Evolutionary conservation across 2,797 vertebrate species (phyloP), one percentile per base, ranked within the genome.

Genomic region (Cuculus canorus): DNA sequence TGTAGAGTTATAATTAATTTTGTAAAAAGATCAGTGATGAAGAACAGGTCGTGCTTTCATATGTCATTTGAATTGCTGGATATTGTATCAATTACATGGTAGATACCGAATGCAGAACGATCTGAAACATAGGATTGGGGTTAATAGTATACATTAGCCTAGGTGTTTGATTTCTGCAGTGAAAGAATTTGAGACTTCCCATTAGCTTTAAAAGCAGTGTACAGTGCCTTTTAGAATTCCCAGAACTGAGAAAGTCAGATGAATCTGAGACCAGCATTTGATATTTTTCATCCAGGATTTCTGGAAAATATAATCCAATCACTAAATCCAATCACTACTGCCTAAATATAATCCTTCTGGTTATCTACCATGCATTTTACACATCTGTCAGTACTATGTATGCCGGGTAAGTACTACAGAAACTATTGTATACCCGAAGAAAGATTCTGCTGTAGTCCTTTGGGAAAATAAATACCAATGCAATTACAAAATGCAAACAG

Each of bases 401-500:
- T 86, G 59, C 33, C 47, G 47, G 4, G 43, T 64, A 59, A 68
- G 56, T 30, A 7, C 41, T 64, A 32, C 25, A 57, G 53, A 45
- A 28, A 63, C 45, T 39, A 22, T 16, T n/a, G 14, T 22, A 59
- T 39, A 47, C 33, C 56, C 15, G n/a, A 32, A 35, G 53, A 57
- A 68, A 76, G 71, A 69, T 84, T 88, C 61, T 82, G 33, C 15
- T 90, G 13, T 35, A 84, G 23, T 86, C 57, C 48, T 92, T 79
- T 65, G 39, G 48, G 50, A 61, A 87, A 73, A 70, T 24, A 53
- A 85, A 77, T 72, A 48, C 21, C 66, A 89, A 84, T 64, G 80
- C 60, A 90, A 63, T 82, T 93, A 91, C 61, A 91, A 79, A 93
- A 81, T 91, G 48, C 50, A 96, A 95, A 94, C 95, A 71, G 82